phyloP scores from a whole-genome alignment of 2,888 invertebrate genomes.

The Pammene fasciana region DNA sequence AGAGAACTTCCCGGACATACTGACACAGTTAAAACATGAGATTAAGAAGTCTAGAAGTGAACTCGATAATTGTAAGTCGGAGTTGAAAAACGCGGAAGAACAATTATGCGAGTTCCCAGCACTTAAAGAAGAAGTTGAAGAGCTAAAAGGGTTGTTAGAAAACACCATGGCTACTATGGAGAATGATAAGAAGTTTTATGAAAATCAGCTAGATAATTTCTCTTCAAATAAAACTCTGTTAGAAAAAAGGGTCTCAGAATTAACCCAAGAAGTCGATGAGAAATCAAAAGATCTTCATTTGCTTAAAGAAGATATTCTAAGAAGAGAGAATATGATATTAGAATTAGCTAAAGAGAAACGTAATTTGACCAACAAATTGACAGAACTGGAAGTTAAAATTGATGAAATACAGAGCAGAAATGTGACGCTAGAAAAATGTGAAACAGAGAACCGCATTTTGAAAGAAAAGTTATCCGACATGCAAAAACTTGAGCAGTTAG shows the following conservation, averaged over 20 bases:
- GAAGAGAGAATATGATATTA: constrained; percentile 83
- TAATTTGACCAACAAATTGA: constrained; percentile 73
- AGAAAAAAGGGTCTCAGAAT: constrained; percentile 82
- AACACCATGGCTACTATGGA: constrained; percentile 79
- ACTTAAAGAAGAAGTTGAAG: constrained; percentile 76
- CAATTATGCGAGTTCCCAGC: constrained; percentile 80
- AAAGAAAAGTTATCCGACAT: constrained; percentile 77
- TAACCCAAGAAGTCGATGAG: constrained; percentile 81
- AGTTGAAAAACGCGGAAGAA: constrained; percentile 81
- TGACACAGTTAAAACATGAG: constrained; percentile 77
- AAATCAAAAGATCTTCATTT: constrained; percentile 80
- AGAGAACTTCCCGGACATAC: constrained; percentile 74
- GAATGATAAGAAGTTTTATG: constrained; percentile 82
- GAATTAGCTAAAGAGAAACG: constrained; percentile 84
- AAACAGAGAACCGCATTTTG: constrained; percentile 75
- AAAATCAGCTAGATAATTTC: constrained; percentile 80
- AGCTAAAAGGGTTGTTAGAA: constrained; percentile 74
- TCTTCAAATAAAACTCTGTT: constrained; percentile 79
- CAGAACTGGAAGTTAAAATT: constrained; percentile 79
- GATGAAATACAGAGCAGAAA: constrained; percentile 77
- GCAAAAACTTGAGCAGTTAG: constrained; percentile 78
- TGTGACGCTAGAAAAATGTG: constrained; percentile 64
- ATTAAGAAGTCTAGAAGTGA: constrained; percentile 82
- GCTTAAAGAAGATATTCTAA: constrained; percentile 81
- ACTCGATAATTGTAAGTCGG: constrained; percentile 80